Base-by-base conservation (phyloP, 2,113 vertebrate species). In the Albula goreensis region DNA sequence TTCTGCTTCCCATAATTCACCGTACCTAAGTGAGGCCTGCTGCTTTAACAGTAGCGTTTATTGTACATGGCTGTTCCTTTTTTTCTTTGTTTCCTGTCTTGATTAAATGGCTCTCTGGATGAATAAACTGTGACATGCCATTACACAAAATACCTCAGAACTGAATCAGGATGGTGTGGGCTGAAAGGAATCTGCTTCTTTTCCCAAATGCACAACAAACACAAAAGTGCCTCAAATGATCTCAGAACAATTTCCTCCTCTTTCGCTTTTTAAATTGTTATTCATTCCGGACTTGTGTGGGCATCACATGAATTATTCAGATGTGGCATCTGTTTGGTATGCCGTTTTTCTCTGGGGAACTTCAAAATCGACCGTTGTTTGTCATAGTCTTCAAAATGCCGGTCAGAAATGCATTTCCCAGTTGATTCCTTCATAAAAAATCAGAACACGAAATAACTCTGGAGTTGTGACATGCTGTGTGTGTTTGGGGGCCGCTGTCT, bases 141-240 rank as follows among this genome's bases (percentile, higher is more conserved):
- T 80, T 11, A 79, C 31, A n/a, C 48, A 80, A 17, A 80, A 80
- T 50, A 49, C 78, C 15, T 80, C 12, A 74, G 25, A 3, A 9
- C 70, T 74, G 22, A 74, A 48, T 8, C 31, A 50, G 19, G 78
- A 51, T 81, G 78, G 70, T 52, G 77, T 89, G 84, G 88, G 87
- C 63, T 85, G 86, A 80, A 80, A 84, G 86, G 84, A 86, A 88
- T 89, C 82, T 80, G 57, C 60, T 79, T 81, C 31, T 77, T 77
- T 80, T 86, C 78, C 85, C 82, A 81, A 17, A 4, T 13, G 85
- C 83, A 89, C 86, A 7, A 60, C 79, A 83, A 84, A 89, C 60
- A 89, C 83, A n/a, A 82, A 86, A 78, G 90, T 85, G 63, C 50
- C 52, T 81, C 22, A 15, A 80, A 87, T 82, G 48, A 8, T 52